Base-by-base conservation (phyloP, 2,888 invertebrate genomes). In the Abrostola tripartita region DNA sequence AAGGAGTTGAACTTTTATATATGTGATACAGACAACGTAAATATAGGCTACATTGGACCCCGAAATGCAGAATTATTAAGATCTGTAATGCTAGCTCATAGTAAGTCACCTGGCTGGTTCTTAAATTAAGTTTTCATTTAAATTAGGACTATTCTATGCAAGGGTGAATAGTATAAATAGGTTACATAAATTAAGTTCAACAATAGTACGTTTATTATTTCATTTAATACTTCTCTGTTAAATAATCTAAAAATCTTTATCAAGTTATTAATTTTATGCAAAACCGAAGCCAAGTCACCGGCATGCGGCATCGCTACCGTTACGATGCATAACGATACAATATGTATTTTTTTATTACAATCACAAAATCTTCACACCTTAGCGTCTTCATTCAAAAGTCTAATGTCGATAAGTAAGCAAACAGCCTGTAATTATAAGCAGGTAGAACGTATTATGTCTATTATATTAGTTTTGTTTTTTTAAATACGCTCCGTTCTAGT, bases 381-480 rank as follows among this genome's bases (percentile, higher is more conserved):
- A 50, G 49, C 52, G 47, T 44, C 40, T 60, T 40, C 49, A 66
- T 56, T 71, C 24, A 61, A 71, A 53, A n/a, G 36, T 47, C 38
- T 55, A 6, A 5, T 52, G 37, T n/a, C 37, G 24, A 44, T 51
- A 61, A 54, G 37, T 54, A 62, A 14, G 42, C 42, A 66, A 71
- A 62, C 62, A 67, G 11, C 35, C 11, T 14, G 14, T 14, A 38
- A 41, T 37, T 47, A 66, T 42, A 49, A 12, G 24, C 50, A 11
- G 47, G 10, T 49, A 44, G 8, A 14, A 44, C 12, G 14, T 12
- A 42, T 44, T 14, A 44, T 12, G 14, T 44, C 44, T 67, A 47
- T 59, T 38, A 52, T 62, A 51, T 52, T 62, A n/a, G 35, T 61
- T 49, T 56, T 14, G n/a, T 58, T 56, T 71, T 61, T 71, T 57